Base-by-base conservation (phyloP, 2,888 invertebrate species). In the Eristalis tenax region DNA sequence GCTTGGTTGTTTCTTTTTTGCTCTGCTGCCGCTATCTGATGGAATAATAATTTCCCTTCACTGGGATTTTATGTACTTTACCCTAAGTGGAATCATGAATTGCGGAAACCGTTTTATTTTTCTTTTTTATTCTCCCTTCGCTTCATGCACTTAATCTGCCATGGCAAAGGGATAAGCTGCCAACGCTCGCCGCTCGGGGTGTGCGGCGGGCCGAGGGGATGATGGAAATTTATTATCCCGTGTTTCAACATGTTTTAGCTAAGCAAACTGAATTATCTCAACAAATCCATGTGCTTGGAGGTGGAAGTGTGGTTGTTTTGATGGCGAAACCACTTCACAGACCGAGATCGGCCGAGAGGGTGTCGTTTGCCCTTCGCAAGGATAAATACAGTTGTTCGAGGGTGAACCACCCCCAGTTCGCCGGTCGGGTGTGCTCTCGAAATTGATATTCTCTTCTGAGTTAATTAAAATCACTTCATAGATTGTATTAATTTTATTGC, bases 381-480 rank as follows among this genome's bases (percentile, higher is more conserved):
- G 59, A 80, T 80, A 87, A 83, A 87, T 87, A 87, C 87, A 87
- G 87, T 83, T 87, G 84, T 84, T 73, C 68, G 66, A 63, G 69
- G 63, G 75, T 40, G 70, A 65, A 10, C 86, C 79, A 73, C 87
- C 78, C 83, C 56, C 71, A 3, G 56, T 2, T n/a, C 18, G 22
- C 15, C 69, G 10, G 38, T 50, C 64, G 74, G 73, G 43, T 22
- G 50, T 35, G 32, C 40, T 23, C 66, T 75, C 71, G 50, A 73
- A 87, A 87, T 87, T 83, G 83, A 83, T 87, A 75, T 87, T 87
- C 83, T 76, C 79, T 79, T 76, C 59, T 59, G 76, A 77, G 87
- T 87, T 87, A 87, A 87, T 87, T 87, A 87, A 87, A 87, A 87
- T 87, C 83, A 87, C 87, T 87, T 87, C 87, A 87, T 83, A 83